Base-by-base conservation (phyloP, 1,140 invertebrate species). In the Drosophila pectinifera region DNA sequence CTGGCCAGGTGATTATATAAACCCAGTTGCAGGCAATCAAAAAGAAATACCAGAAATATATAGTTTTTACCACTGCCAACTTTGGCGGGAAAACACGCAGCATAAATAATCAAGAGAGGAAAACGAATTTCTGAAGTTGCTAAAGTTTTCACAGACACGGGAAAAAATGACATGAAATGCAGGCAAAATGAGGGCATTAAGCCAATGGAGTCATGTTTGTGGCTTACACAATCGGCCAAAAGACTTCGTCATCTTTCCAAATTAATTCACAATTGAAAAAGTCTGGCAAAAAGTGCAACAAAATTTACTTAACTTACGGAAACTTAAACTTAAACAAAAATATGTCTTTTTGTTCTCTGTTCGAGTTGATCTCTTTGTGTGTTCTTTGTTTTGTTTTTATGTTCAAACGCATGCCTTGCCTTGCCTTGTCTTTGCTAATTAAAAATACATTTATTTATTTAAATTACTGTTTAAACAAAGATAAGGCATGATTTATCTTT, bases 131-230 rank as follows among this genome's bases (percentile, higher is more conserved):
- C 22, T 67, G 56, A 38, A 65, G 39, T 75, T 68, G 62, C 31
- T 51, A 34, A 77, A 77, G 48, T 61, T 77, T 76, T 70, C 67
- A 31, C 73, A 57, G 34, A 20, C 11, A 26, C 20, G 11, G 31
- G 38, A 76, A 76, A 67, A 68, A 77, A 77, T 77, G 48, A 68
- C 61, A 61, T 55, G 63, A 77, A 76, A 55, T 77, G 74, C 63
- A 69, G 61, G 61, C 36, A 77, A 77, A 77, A 69, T 69, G 55
- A 77, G 74, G 74, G 74, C 74, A 77, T 77, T 77, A 67, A 76
- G 48, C 48, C 57, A 65, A 28, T 75, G 53, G 24, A 59, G 61
- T 39, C 64, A 34, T 64, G 48, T 36, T n/a, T 51, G 34, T 20
- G 64, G 64, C 26, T 77, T 77, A 67, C 42, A 42, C 57, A 77